Evolutionary conservation across 2,888 invertebrate genomes (phyloP).

Genomic region (Leptothorax acervorum): DNA sequence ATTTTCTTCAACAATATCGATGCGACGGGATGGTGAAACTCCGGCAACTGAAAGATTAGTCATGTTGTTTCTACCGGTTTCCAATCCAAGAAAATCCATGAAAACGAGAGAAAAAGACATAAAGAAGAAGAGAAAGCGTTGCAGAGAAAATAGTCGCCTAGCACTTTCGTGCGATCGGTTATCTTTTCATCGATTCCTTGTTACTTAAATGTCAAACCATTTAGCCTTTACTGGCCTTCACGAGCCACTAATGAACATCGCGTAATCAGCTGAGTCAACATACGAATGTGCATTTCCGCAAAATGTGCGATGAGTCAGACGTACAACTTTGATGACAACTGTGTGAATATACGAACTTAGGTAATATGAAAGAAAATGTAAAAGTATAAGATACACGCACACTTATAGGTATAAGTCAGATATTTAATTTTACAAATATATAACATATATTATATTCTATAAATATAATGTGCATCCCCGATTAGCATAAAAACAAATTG

Average conservation of each 20-base stretch:
- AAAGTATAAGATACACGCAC: not conserved
- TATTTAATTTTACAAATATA: not conserved
- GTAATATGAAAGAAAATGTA: not conserved
- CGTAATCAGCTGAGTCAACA: constrained; percentile 62
- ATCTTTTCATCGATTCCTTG: constrained; percentile 76
- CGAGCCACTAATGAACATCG: constrained; percentile 73
- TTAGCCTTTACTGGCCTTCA: constrained; percentile 67
- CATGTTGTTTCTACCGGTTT: constrained; percentile 39
- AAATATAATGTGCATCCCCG: not conserved
- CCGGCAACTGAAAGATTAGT: constrained; percentile 26
- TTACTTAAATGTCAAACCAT: constrained; percentile 77
- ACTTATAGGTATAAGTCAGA: no score
- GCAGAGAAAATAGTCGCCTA: constrained; percentile 55
- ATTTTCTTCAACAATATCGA: constrained; percentile 6
- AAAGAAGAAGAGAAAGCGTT: not conserved
- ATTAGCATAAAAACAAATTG: not conserved
- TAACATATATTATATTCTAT: not conserved
- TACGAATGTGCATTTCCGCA: constrained; percentile 50
- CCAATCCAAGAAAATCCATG: constrained; percentile 18
- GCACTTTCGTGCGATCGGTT: constrained; percentile 70
- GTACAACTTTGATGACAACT: constrained; percentile 27
- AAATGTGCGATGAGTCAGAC: constrained; percentile 18
- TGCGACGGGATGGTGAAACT: not conserved
- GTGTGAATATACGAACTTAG: not conserved
- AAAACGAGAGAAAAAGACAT: constrained; percentile 30